Evolutionary conservation across 2,797 vertebrate genomes (phyloP).

Genomic region (Chaenodraco wilsoni): DNA sequence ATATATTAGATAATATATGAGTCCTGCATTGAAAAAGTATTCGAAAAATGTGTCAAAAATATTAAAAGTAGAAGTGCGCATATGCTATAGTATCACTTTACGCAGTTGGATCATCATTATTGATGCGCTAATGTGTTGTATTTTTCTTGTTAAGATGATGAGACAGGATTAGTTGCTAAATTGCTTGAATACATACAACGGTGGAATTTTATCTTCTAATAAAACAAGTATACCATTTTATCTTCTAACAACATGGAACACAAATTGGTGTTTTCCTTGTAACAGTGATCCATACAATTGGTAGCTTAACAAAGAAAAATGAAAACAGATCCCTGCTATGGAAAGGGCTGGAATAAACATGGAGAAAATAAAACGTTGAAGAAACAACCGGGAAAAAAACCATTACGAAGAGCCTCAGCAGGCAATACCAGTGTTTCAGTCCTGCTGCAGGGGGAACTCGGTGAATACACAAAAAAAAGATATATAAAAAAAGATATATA

Average conservation of each 20-base stretch:
- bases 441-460: slow-evolving; percentile 52
- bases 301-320: slow-evolving; percentile 46
- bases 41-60: neutral
- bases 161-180: too few species aligned
- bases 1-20: too few species aligned
- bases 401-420: slow-evolving; percentile 63
- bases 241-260: neutral
- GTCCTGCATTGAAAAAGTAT: neutral
- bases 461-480: slow-evolving; percentile 38
- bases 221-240: too few species aligned
- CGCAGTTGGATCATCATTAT: neutral
- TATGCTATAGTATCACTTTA: neutral
- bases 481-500: slow-evolving; percentile 27
- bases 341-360: slow-evolving; percentile 54
- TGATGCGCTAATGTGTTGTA: neutral
- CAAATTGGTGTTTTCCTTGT: slow-evolving; percentile 20
- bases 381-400: slow-evolving; percentile 63
- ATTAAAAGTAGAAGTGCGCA: neutral
- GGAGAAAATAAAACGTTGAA: slow-evolving; percentile 58
- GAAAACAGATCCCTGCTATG: slow-evolving; percentile 44
- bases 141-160: neutral
- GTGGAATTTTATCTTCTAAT: too few species aligned
- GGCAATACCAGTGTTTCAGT: slow-evolving; percentile 59
- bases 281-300: slow-evolving; percentile 9
- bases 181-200: too few species aligned